Evolutionary conservation across 2,888 invertebrate species (phyloP), one percentile per base, ranked within the genome.

Genomic region (Ligdia adustata): DNA sequence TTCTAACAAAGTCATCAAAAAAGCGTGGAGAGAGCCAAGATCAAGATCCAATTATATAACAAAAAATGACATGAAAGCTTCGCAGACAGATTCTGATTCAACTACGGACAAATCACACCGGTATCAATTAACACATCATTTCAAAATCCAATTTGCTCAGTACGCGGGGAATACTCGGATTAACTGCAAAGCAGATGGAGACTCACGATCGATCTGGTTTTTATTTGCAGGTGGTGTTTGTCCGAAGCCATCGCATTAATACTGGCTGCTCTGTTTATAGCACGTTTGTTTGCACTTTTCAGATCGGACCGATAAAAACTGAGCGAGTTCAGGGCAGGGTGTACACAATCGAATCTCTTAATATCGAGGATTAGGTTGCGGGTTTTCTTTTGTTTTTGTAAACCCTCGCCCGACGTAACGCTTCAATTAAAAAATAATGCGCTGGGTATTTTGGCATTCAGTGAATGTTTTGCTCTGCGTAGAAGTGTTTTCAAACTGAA

Each of bases 201-300:
- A 62, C 48, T 60, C 55, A 53, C 60, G 45, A 48, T 52, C 50
- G 56, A 57, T 57, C 46, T 46, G 33, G 50, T 60, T 60, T 63
- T 60, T 65, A 58, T 69, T 64, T 64, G 60, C 62, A 72, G 69
- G 70, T 72, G 63, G 62, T 66, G 62, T 71, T 75, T 75, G 64
- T 64, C 62, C 62, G 46, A 55, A 64, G 64, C 64, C 60, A 63
- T 69, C 62, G 59, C 64, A 68, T 66, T 76, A 76, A 77, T 73
- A 61, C 71, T 52, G 57, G 55, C 57, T 54, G 63, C 62, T 61
- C 55, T 59, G 62, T 66, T 58, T 60, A 62, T 62, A 64, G 68
- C 71, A 72, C 72, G 72, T 67, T 63, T 69, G 68, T 71, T 69
- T 72, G 57, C 57, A 55, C 44, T 48, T 46, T 62, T 65, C 64